Conservation (phyloP, 2,113 vertebrate genomes). For the Entosphenus tridentatus region DNA sequence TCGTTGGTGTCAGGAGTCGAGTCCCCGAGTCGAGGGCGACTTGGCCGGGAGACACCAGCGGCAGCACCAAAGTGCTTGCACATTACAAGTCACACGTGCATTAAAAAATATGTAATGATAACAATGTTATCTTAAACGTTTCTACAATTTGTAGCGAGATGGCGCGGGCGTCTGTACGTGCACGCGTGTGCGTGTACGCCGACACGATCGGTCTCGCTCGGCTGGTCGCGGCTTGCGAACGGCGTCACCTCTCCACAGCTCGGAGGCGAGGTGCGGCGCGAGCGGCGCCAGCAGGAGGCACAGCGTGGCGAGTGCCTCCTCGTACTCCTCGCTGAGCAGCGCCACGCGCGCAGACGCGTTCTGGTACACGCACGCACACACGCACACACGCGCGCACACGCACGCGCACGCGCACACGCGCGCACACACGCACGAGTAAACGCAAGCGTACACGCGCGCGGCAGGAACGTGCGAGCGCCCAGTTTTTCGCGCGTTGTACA, state of each 20-base stretch:
- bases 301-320: slow-evolving; percentile 50
- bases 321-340: slow-evolving; percentile 59
- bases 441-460: background rate
- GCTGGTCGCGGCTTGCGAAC: slow-evolving; percentile 17
- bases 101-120: too few relatives aligned
- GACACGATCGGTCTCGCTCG: slow-evolving; percentile 10
- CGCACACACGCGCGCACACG: background rate
- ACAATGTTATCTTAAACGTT: too few relatives aligned
- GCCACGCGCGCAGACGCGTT: slow-evolving; percentile 30
- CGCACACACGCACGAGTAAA: background rate
- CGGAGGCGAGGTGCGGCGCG: slow-evolving; percentile 66
- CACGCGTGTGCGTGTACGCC: too few relatives aligned
- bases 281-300: slow-evolving; percentile 60
- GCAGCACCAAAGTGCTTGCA: too few relatives aligned
- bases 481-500: too few relatives aligned
- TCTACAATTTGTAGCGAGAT: too few relatives aligned
- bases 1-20: too few relatives aligned
- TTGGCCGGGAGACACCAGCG: too few relatives aligned
- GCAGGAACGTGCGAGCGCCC: too few relatives aligned
- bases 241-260: slow-evolving; percentile 76
- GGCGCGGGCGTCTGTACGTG: too few relatives aligned
- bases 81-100: too few relatives aligned
- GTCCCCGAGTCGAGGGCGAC: too few relatives aligned
- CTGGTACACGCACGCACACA: slow-evolving; percentile 17
- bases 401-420: background rate